Percentiles rank a stretch among this genome's conserved stretches.
phyloP scores from a whole-genome alignment of 1,140 invertebrate species.

The Mya arenaria region DNA sequence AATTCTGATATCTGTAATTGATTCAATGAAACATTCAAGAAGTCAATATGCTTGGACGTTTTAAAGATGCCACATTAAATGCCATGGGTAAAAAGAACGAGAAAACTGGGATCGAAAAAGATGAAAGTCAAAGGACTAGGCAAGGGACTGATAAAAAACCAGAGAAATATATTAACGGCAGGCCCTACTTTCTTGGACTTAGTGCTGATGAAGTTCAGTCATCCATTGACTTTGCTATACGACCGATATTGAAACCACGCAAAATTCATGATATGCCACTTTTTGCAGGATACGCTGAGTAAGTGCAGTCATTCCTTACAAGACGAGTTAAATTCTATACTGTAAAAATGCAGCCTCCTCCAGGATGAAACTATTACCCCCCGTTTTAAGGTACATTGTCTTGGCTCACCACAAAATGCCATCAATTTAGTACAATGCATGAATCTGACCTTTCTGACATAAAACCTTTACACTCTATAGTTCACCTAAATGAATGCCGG shows the following conservation, averaged over 20 bases:
- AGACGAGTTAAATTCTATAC: not conserved
- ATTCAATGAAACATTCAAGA: no score
- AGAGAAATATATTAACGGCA: slow-evolving; percentile 31
- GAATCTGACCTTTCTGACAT: not conserved
- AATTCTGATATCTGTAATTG: no score
- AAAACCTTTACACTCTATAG: not conserved
- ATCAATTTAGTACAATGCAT: not conserved
- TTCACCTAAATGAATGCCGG: not conserved
- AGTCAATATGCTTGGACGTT: slow-evolving; percentile 21
- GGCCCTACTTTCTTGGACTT: slow-evolving; percentile 39
- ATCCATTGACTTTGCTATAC: slow-evolving; percentile 11
- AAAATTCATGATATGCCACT: slow-evolving; percentile 5
- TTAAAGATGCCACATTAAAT: slow-evolving; percentile 33
- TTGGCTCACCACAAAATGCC: not conserved
- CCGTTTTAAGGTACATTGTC: not conserved
- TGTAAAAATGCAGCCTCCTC: not conserved
- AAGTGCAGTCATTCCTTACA: not conserved
- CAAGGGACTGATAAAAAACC: not conserved
- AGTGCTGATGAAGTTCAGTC: slow-evolving; percentile 29
- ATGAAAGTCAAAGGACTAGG: not conserved
- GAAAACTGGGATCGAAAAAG: not conserved
- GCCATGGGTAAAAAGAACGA: slow-evolving; percentile 3
- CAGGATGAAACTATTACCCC: not conserved
- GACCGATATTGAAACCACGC: slow-evolving; percentile 30
- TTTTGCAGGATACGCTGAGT: slow-evolving; percentile 35